A percentile compares a stretch with the other conserved stretches of the same genome.
Evolutionary conservation across 2,888 invertebrate species (phyloP).

Genomic region (Tenthredo amoena): DNA sequence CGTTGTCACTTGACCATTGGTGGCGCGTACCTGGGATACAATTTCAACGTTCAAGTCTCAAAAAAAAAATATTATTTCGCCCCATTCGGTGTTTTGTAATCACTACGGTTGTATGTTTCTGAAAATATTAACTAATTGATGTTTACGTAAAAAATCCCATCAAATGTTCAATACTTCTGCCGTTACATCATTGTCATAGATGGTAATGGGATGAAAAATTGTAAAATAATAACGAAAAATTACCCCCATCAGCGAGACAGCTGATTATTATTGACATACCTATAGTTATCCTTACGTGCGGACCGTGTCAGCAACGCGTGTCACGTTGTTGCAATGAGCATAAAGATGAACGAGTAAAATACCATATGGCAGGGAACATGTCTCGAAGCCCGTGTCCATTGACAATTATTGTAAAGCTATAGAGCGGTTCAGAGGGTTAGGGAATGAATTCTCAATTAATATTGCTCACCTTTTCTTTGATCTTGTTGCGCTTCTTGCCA

Average conservation of each 20-base stretch:
- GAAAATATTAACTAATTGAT: not conserved
- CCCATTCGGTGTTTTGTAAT: not conserved
- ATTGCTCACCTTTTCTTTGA: slow-evolving; percentile 85
- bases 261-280: slow-evolving; percentile 13
- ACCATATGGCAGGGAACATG: slow-evolving; percentile 60
- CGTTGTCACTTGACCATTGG: slow-evolving; percentile 82
- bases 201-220: not conserved
- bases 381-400: not conserved
- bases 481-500: slow-evolving; percentile 84
- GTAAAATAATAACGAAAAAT: not conserved
- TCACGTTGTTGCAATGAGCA: slow-evolving; percentile 43
- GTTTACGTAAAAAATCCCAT: not conserved
- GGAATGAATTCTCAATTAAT: slow-evolving; percentile 55
- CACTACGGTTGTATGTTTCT: not conserved
- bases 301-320: slow-evolving; percentile 18
- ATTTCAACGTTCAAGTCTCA: not conserved
- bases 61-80: not conserved
- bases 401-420: not conserved
- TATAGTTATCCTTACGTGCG: not conserved
- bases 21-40: slow-evolving; percentile 69
- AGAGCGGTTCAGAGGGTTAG: not conserved
- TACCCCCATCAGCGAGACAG: not conserved
- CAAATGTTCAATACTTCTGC: not conserved
- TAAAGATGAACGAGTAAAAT: not conserved
- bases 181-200: not conserved